These are phyloP conservation scores for Planiliza haematocheilus DNA, from an alignment of 2,113 vertebrate genomes.

Conservation along the genomic window DNA sequence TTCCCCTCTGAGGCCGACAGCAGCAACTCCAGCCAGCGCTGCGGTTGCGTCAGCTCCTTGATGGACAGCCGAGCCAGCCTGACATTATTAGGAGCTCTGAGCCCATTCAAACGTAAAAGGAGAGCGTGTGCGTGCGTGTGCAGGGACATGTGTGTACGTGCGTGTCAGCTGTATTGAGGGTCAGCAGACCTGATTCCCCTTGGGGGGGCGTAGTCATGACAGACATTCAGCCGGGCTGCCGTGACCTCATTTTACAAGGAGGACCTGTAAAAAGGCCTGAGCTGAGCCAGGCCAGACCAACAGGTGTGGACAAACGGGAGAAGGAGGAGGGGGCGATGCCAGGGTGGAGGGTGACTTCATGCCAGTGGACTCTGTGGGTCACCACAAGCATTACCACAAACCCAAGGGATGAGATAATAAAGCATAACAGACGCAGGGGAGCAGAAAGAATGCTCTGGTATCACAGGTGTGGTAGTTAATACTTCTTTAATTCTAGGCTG, in stretches of 20 bases:
- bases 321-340: background rate
- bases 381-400: conserved; percentile 42
- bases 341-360: conserved; percentile 65
- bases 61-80: conserved; percentile 28
- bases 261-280: conserved; percentile 46
- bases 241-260: conserved; percentile 77
- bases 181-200: conserved; percentile 48
- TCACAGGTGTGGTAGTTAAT: conserved; percentile 16
- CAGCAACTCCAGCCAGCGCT: conserved; percentile 3
- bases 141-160: conserved; percentile 21
- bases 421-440: conserved; percentile 3
- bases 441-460: background rate
- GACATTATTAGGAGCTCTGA: conserved; percentile 32
- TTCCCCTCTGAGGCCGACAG: conserved; percentile 23
- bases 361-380: conserved; percentile 27
- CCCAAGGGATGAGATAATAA: conserved; percentile 16
- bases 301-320: conserved; percentile 60
- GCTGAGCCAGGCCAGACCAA: conserved; percentile 53
- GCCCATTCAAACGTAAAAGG: conserved; percentile 17
- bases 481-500: background rate
- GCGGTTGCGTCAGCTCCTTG: conserved; percentile 49
- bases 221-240: conserved; percentile 56
- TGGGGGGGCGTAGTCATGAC: conserved; percentile 49
- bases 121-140: conserved; percentile 5
- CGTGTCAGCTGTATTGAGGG: conserved; percentile 58